Base-by-base conservation (phyloP, 2,888 invertebrate species). In the Antheraea assamensis region DNA sequence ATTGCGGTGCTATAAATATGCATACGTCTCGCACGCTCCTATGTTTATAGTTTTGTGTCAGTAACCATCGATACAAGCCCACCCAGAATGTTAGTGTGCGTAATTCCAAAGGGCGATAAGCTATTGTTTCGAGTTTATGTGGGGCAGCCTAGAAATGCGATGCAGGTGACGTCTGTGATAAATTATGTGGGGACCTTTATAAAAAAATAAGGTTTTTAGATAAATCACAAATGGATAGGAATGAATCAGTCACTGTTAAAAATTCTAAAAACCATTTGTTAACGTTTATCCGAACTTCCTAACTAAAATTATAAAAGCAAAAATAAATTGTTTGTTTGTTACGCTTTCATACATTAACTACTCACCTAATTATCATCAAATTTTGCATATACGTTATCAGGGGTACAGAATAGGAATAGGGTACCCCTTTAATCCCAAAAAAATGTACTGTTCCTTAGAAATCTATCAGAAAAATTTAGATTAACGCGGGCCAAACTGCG, bases 1-100 rank as follows among this genome's bases (percentile, higher is more conserved):
- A 92, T 83, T 78, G 85, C 85, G 80, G 79, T 78, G 85, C 87
- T 89, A 92, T 90, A 88, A 90, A 90, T 90, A 91, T 88, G 84
- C 87, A 85, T 84, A 81, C 81, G 83, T 84, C 82, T 83, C 78
- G 72, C 75, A 75, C 75, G 76, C 75, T 74, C 75, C 78, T 81
- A 71, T 77, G 79, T 81, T 82, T 79, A 80, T 78, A 77, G 78
- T 79, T 80, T 78, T 35, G 78, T 75, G 76, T 77, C 76, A 80
- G 79, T 82, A 81, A 79, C 79, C 78, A 81, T 82, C 81, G 79
- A 31, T 82, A 78, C 73, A 76, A 76, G 89, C 85, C 92, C 92
- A 92, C 92, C 92, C 93, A 90, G 78, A 83, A 83, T 79, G 79
- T 81, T 80, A 86, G 88, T 89, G 86, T 89, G 79, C 78, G 78